Evolutionary conservation across 2,113 vertebrate species (phyloP).

Genomic region (Ptyas mucosa): DNA sequence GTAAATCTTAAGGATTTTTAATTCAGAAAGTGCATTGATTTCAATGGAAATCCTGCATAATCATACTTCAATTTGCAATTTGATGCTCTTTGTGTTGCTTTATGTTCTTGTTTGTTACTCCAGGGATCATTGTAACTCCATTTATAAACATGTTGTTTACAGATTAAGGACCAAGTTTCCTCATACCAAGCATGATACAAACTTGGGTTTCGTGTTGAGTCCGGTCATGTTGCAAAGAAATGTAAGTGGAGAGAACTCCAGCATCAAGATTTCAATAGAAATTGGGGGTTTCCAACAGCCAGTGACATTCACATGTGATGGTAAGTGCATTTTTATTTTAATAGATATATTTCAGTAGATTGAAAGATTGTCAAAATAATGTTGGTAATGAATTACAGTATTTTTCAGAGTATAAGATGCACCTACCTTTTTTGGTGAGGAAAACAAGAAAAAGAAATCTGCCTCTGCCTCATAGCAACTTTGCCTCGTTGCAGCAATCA

Average conservation of each 20-base stretch:
- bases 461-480: too few species aligned
- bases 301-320: conserved; percentile 96
- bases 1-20: not conserved
- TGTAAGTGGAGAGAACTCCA: conserved; percentile 78
- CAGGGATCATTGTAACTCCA: not conserved
- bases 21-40: not conserved
- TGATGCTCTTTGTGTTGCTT: not conserved
- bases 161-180: conserved; percentile 85
- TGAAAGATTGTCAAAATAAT: not conserved
- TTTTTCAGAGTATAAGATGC: too few species aligned
- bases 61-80: not conserved
- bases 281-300: conserved; percentile 92
- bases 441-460: too few species aligned
- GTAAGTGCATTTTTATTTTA: conserved; percentile 70
- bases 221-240: conserved; percentile 85
- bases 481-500: too few species aligned
- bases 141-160: conserved; percentile 50
- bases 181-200: conserved; percentile 71
- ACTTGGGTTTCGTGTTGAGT: conserved; percentile 90
- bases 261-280: conserved; percentile 97
- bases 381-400: too few species aligned
- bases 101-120: conserved; percentile 23
- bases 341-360: not conserved
- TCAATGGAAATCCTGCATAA: not conserved
- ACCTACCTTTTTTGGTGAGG: too few species aligned